phyloP scores from a whole-genome alignment of 2,888 invertebrate genomes.

The Aphodius granarius region DNA sequence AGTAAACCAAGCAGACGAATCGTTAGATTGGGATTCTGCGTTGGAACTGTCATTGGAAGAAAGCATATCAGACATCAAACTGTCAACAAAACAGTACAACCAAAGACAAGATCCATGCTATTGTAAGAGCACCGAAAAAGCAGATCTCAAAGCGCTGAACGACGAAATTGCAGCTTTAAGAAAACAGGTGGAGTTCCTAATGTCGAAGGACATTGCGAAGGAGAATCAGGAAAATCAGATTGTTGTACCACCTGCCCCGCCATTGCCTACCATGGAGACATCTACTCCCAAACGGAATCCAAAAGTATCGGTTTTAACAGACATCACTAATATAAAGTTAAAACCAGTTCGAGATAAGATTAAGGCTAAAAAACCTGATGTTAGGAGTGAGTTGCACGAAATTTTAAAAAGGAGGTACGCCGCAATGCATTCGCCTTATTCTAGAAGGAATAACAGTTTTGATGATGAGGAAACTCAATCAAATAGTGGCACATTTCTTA shows the following conservation, averaged over 20 bases:
- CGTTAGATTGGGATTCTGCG: conserved; percentile 23
- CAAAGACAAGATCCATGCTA: conserved; percentile 18
- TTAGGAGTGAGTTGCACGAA: conserved; percentile 38
- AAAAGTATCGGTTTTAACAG: conserved; percentile 13
- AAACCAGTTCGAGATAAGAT: conserved; percentile 22
- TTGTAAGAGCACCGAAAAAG: background rate
- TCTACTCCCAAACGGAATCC: background rate
- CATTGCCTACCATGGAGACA: conserved; percentile 3
- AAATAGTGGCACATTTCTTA: background rate
- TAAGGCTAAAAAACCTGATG: conserved; percentile 33
- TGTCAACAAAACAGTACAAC: conserved; percentile 2
- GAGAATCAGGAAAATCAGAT: background rate
- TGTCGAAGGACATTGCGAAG: background rate
- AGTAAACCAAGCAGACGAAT: background rate
- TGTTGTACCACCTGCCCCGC: conserved; percentile 21
- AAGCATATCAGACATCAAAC: background rate
- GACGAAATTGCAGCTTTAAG: conserved; percentile 19
- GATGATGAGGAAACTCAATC: conserved; percentile 20
- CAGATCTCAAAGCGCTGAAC: conserved; percentile 16
- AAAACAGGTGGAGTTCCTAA: conserved; percentile 18
- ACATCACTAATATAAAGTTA: conserved; percentile 26
- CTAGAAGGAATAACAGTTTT: background rate
- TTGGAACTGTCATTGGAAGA: conserved; percentile 21
- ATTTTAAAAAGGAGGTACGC: conserved; percentile 41
- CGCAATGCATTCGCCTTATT: conserved; percentile 40